Evolutionary conservation across 2,797 vertebrate genomes (phyloP), one percentile per base, ranked within the genome.

Genomic region (Octomys mimax): DNA sequence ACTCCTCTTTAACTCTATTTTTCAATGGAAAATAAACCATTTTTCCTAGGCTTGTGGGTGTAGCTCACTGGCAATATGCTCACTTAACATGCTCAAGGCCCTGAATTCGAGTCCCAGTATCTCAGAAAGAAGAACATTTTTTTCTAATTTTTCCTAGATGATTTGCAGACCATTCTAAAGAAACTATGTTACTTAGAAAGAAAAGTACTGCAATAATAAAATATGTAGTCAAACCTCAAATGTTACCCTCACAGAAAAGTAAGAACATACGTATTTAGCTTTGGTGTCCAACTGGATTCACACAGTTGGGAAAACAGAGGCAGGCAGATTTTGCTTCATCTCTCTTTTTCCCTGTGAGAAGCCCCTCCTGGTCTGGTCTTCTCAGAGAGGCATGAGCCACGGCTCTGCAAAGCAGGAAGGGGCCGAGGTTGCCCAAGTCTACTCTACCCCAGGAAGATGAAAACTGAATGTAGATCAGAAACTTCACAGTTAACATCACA

Each of bases 161-260:
- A 91, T 70, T 92, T 89, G 75, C 26, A 92, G 70, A 86, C 11
- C n/a, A 82, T 57, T 90, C 62, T 84, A 16, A 90, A 94, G 88
- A 95, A 89, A 79, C 68, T 66, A 54, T 78, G 91, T 57, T 92
- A 70, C 86, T 92, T 85, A 95, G 70, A 84, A 95, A 94, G 61
- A 89, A 92, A 66, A 89, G 66, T 46, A 61, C 70, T 83, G 84
- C 59, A 81, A 79, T 73, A 91, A 78, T 64, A 84, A 90, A 93
- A 92, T 54, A 92, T 86, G 87, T 26, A 71, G 39, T 86, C 64
- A 92, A 93, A 42, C n/a, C 66, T 95, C 85, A 91, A 84, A 81
- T 54, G 78, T 57, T 24, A 21, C 54, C 77, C 81, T 87, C 80
- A 83, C 57, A 77, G 66, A 94, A 96, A 89, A 92, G 31, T 90